Evolutionary conservation across 2,888 invertebrate genomes (phyloP).

Genomic region (Aleiodes testaceus): DNA sequence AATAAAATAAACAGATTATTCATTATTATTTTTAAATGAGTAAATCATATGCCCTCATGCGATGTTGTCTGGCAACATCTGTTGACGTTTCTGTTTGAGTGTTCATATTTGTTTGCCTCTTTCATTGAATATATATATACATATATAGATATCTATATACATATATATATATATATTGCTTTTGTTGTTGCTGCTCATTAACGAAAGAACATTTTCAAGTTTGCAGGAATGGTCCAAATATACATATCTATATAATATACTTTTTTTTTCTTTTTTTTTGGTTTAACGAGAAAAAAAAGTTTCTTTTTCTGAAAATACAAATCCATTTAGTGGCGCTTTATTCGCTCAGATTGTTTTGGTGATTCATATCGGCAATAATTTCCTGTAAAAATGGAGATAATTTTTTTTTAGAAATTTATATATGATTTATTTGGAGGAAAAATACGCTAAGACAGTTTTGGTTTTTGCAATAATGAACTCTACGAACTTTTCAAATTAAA

Average conservation of each 20-base stretch:
- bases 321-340: slow-evolving; percentile 68
- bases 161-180: slow-evolving; percentile 40
- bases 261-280: slow-evolving; percentile 62
- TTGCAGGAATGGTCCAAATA: slow-evolving; percentile 73
- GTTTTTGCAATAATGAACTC: background rate
- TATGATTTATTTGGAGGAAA: background rate
- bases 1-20: too few relatives aligned
- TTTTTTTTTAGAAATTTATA: background rate
- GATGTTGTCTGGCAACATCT: slow-evolving; percentile 17
- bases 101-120: slow-evolving; percentile 43
- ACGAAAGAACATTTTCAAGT: slow-evolving; percentile 71
- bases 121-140: slow-evolving; percentile 36
- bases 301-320: slow-evolving; percentile 72
- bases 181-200: slow-evolving; percentile 66
- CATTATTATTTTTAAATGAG: background rate
- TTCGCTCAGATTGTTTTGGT: slow-evolving; percentile 70
- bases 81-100: slow-evolving; percentile 10
- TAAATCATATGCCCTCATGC: slow-evolving; percentile 14
- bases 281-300: slow-evolving; percentile 73
- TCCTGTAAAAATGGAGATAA: slow-evolving; percentile 61
- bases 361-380: slow-evolving; percentile 68
- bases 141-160: slow-evolving; percentile 39
- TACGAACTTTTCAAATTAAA: too few relatives aligned
- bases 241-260: slow-evolving; percentile 73
- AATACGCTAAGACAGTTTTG: background rate